Evolutionary conservation across 2,113 vertebrate species (phyloP).

Genomic region (Eretmochelys imbricata): DNA sequence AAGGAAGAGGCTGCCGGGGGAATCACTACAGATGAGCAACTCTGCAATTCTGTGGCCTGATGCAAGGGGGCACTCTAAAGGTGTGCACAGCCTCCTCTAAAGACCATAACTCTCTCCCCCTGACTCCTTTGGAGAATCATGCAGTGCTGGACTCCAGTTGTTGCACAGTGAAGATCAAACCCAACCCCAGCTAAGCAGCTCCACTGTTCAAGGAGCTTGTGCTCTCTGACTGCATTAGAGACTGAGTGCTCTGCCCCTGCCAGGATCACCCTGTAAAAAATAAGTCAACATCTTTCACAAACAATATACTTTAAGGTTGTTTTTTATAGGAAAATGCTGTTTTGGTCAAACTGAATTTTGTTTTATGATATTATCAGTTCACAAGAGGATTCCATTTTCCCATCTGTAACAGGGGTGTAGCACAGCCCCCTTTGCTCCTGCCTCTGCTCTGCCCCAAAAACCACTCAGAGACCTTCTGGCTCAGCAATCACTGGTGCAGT

Average conservation of each 20-base stretch:
- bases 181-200: neutral
- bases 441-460: too few species aligned
- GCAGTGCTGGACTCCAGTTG: neutral
- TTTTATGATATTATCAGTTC: neutral
- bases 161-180: neutral
- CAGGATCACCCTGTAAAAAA: neutral
- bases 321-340: slow-evolving; percentile 4
- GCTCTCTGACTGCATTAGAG: fast-evolving
- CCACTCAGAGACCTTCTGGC: too few species aligned
- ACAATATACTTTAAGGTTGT: neutral
- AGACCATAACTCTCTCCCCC: neutral
- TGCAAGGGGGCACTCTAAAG: neutral
- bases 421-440: too few species aligned
- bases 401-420: too few species aligned
- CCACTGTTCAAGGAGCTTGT: neutral
- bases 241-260: neutral
- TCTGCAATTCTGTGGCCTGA: neutral
- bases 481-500: too few species aligned
- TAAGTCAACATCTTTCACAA: fast-evolving
- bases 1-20: neutral
- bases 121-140: neutral
- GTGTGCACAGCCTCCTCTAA: neutral
- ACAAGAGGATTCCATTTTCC: neutral
- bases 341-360: slow-evolving; percentile 1
- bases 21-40: too few species aligned